Percentiles rank a stretch among this genome's conserved stretches.
Conservation (phyloP, 2,888 invertebrate genomes). For the Pseudococcus longispinus region DNA sequence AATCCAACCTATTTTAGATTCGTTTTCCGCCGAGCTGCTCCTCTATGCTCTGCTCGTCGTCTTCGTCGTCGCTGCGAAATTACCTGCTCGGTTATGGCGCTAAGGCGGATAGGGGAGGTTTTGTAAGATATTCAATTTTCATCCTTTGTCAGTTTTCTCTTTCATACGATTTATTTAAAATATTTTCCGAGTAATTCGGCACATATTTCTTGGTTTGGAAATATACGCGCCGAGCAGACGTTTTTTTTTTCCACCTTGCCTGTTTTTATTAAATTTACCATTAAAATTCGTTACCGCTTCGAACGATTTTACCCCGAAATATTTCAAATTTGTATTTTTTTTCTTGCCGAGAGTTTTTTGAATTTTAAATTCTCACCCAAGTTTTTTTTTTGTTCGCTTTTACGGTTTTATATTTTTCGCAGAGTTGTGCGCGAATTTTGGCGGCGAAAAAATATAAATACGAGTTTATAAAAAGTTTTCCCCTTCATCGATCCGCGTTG, state of each 20-base stretch:
- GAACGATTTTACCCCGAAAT: not conserved
- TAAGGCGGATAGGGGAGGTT: not conserved
- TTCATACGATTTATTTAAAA: not conserved
- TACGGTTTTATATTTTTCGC: not conserved
- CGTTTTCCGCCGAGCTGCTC: not conserved
- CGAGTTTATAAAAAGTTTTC: slow-evolving; percentile 19
- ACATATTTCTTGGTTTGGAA: slow-evolving; percentile 10
- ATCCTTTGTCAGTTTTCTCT: slow-evolving; percentile 3
- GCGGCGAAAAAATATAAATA: not conserved
- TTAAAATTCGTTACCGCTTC: slow-evolving; percentile 17
- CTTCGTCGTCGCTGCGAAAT: not conserved
- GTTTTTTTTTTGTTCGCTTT: not conserved
- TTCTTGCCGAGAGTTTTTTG: not conserved
- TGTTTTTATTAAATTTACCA: slow-evolving; percentile 32
- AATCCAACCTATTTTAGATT: slow-evolving; percentile 4
- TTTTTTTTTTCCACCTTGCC: not conserved
- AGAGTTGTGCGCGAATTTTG: not conserved
- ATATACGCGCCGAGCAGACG: not conserved
- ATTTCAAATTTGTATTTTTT: slow-evolving; percentile 27
- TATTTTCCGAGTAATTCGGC: slow-evolving; percentile 16
- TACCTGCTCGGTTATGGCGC: not conserved
- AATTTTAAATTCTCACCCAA: not conserved
- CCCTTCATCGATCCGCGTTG: slow-evolving; percentile 11
- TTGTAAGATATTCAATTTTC: slow-evolving; percentile 28
- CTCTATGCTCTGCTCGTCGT: too few relatives aligned